Percentiles rank a stretch among this genome's conserved stretches.
Conservation (phyloP, 2,113 vertebrate genomes). For the Cebus imitator region DNA sequence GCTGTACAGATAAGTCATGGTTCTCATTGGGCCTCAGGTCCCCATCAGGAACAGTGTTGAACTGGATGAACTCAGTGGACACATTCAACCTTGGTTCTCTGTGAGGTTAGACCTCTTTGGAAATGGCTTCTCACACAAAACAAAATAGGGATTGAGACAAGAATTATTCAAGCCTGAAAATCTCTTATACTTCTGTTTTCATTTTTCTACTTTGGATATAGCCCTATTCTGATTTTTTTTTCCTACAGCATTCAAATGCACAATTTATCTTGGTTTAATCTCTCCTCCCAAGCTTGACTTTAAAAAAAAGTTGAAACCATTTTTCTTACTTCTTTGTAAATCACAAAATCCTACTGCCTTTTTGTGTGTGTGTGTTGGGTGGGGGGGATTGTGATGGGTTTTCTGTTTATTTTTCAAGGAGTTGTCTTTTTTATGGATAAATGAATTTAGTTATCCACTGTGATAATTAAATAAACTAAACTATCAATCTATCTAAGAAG, state of each 20-base stretch:
- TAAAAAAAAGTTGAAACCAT: not conserved
- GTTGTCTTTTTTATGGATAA: not conserved
- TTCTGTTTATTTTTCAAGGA: not conserved
- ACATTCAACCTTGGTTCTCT: not conserved
- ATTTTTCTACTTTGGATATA: not conserved
- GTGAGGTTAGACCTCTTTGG: not conserved
- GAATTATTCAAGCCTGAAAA: not conserved
- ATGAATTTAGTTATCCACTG: not conserved
- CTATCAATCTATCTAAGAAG: not conserved
- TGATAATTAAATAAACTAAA: slow-evolving; percentile 37
- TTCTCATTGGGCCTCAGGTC: not conserved
- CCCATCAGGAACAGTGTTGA: not conserved
- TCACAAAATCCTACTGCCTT: not conserved
- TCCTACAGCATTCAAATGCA: not conserved
- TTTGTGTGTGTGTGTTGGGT: not conserved
- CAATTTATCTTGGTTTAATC: not conserved
- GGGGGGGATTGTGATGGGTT: not conserved
- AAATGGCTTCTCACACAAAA: not conserved
- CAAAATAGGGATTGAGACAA: not conserved
- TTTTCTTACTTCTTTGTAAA: slow-evolving; percentile 34
- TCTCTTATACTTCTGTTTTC: not conserved
- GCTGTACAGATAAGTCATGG: not conserved
- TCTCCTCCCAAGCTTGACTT: not conserved
- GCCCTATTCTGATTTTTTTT: not conserved
- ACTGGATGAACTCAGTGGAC: not conserved